phyloP scores from a whole-genome alignment of 2,113 vertebrate species.

The Plectropomus leopardus region DNA sequence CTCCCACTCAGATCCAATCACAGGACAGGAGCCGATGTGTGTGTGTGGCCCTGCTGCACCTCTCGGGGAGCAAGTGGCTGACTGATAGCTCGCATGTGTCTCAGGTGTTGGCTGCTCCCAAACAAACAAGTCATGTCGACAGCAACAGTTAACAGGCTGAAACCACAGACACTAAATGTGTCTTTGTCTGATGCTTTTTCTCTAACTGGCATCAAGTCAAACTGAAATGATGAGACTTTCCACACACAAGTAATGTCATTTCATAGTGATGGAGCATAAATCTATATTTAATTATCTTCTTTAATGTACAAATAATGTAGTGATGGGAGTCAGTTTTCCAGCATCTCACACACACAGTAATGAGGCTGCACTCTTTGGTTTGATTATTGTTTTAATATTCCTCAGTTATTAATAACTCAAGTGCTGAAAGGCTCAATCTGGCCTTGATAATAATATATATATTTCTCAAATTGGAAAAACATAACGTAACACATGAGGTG shows the following conservation, averaged over 20 bases:
- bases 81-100: neutral
- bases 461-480: neutral
- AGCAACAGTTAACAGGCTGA: neutral
- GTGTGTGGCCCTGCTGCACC: neutral
- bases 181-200: neutral
- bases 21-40: neutral
- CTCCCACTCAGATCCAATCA: constrained; percentile 20
- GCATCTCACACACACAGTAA: constrained; percentile 4
- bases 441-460: neutral
- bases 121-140: neutral
- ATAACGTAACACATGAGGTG: neutral
- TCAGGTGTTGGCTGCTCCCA: neutral
- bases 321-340: neutral
- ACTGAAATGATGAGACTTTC: neutral
- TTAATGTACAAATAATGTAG: constrained; percentile 2
- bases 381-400: constrained; percentile 14
- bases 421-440: neutral
- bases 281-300: constrained; percentile 22
- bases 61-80: neutral
- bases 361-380: neutral
- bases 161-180: neutral
- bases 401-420: neutral
- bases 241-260: neutral
- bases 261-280: neutral
- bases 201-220: neutral